Evolutionary conservation across 2,113 vertebrate genomes (phyloP), one percentile per base, ranked within the genome.

Genomic region (Cyprinus carpio): DNA sequence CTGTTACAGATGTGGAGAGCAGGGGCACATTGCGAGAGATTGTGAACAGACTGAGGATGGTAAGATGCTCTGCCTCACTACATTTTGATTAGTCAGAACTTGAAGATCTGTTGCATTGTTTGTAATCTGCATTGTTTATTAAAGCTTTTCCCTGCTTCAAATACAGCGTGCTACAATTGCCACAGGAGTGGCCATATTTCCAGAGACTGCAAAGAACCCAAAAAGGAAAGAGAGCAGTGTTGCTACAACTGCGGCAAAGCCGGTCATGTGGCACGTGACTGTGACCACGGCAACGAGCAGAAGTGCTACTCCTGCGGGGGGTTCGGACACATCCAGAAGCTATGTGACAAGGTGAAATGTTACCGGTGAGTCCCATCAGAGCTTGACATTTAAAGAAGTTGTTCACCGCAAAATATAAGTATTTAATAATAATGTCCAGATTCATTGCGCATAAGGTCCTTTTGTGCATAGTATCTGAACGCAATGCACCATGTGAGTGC

Each of bases 191-290:
- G 98, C 87, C 98, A 99, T 88, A 99, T 99, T 93, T 98, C 97
- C 82, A 96, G 99, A 95, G 98, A 99, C 92, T 99, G 98, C 94
- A 99, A 98, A 96, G 98, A 99, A 92, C 98, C 97, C 67, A 98
- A 97, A 93, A 95, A 97, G 92, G 98, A 99, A 93, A 92, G 97
- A 62, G 98, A 99, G 96, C 98, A 99, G 79, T 97, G 96, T 87
- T 99, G 98, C 96, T 99, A 99, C 94, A 99, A 96, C 94, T 99
- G 98, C 77, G 97, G 97, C 89, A 99, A 99, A 88, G 96, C 98
- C 0, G 98, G 98, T 64, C 98, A 99, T 51, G 95, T 99, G 95
- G 98, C 98, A 85, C 98, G 98, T 0, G 98, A 99, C 91, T 99
- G 98, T 72, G 97, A 98, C 85, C 97, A 98, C 0, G 97, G 97